Evolutionary conservation across 2,888 invertebrate species (phyloP).

Genomic region (Ommatoiulus sabulosus): DNA sequence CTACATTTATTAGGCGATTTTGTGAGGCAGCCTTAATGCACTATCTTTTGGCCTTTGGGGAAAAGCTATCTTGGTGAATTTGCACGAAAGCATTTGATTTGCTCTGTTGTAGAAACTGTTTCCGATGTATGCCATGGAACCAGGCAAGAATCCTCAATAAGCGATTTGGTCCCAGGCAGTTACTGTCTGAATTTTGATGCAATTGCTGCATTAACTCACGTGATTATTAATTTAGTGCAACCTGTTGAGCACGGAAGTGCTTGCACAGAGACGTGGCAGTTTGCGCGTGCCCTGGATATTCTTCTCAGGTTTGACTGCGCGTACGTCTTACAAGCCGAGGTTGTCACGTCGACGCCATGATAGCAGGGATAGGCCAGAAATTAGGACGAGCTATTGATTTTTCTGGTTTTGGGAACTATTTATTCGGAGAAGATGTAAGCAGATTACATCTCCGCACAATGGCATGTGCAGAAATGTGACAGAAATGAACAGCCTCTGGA

Average conservation of each 20-base stretch:
- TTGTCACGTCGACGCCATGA: not conserved
- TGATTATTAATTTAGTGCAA: too few relatives aligned
- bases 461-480: not conserved
- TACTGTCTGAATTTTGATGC: too few relatives aligned
- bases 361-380: not conserved
- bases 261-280: not conserved
- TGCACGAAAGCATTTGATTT: too few relatives aligned
- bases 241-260: not conserved
- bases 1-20: too few relatives aligned
- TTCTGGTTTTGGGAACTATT: conserved; percentile 24
- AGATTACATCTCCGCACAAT: conserved; percentile 10
- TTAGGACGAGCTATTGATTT: conserved; percentile 6
- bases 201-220: too few relatives aligned
- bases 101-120: too few relatives aligned
- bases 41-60: too few relatives aligned
- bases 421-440: not conserved
- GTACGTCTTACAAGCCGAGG: not conserved
- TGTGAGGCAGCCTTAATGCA: too few relatives aligned
- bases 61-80: too few relatives aligned
- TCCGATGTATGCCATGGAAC: too few relatives aligned
- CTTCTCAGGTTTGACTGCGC: not conserved
- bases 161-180: too few relatives aligned
- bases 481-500: not conserved
- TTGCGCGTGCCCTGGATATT: not conserved
- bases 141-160: too few relatives aligned